phyloP scores from a whole-genome alignment of 1,140 invertebrate genomes.

The Drosophila azteca region DNA sequence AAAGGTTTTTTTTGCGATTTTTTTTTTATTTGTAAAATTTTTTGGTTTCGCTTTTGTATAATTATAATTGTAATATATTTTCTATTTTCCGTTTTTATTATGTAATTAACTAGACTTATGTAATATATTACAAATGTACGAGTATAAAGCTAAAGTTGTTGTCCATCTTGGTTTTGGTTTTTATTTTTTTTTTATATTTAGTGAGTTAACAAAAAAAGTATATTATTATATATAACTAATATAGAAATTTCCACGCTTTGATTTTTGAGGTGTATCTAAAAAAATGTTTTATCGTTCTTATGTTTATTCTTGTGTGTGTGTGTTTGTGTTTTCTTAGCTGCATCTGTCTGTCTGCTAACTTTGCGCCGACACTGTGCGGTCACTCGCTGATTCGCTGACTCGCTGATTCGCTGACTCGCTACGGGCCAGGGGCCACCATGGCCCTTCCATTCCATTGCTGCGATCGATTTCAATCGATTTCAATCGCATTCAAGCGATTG shows the following conservation, averaged over 20 bases:
- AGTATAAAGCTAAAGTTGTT: constrained; percentile 83
- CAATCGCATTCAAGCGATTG: constrained; percentile 2
- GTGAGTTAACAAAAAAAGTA: constrained; percentile 77
- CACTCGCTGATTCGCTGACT: neutral
- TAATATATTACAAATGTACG: constrained; percentile 83
- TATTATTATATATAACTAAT: constrained; percentile 73
- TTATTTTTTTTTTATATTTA: constrained; percentile 35
- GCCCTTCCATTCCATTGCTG: neutral
- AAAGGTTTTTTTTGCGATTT: constrained; percentile 36
- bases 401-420: constrained; percentile 27
- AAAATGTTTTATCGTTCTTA: constrained; percentile 49
- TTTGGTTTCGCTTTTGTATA: constrained; percentile 54
- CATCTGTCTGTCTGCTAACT: constrained; percentile 25
- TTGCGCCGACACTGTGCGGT: constrained; percentile 52
- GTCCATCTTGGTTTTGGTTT: constrained; percentile 62
- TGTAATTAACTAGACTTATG: constrained; percentile 82
- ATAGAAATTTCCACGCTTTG: constrained; percentile 78
- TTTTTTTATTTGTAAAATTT: constrained; percentile 55
- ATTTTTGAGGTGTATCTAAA: constrained; percentile 80
- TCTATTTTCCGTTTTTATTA: constrained; percentile 56
- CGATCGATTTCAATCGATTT: neutral
- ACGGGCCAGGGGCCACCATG: neutral
- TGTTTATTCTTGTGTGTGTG: constrained; percentile 32
- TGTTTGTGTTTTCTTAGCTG: constrained; percentile 26
- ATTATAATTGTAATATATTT: constrained; percentile 61